Evolutionary conservation across 2,113 vertebrate genomes (phyloP), one percentile per base, ranked within the genome.

Genomic region (Dolichallabes microphthalmus): DNA sequence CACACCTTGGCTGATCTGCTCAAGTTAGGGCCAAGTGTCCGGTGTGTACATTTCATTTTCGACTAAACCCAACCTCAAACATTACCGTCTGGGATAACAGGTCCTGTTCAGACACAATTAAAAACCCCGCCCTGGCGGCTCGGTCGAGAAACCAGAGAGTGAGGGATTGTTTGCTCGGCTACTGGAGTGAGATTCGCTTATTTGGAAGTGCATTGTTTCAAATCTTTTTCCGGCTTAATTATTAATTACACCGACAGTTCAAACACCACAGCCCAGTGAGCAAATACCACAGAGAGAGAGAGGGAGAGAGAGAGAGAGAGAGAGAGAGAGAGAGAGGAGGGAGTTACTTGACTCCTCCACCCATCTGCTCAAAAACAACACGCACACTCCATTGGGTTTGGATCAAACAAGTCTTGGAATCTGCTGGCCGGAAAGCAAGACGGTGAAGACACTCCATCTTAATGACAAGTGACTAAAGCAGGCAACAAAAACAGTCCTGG

Each of bases 381-480:
- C 50, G 52, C 45, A 13, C 82, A 81, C 55, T 15, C 74, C 52
- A 80, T 22, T 52, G 25, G 20, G 64, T 68, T 69, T 55, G 15
- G 76, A 35, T 78, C 76, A 78, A 78, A 58, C 75, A 57, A 30
- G 76, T 22, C 76, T 22, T 10, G 11, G n/a, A 30, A 82, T 57
- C 79, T 77, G 45, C 73, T 30, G 71, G 60, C 68, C n/a, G n/a
- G 60, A 55, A 79, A 78, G 77, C 81, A 63, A 25, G n/a, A 69
- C 53, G 45, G 50, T 66, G 68, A 82, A 86, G 87, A 86, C 74
- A 80, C 83, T 77, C 69, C 80, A 89, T 92, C 91, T 90, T 90
- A 92, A 87, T 91, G 91, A 90, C 91, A 90, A 90, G 71, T 82
- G 82, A 84, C 88, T 90, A 89, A 85, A 86, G 82, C 63, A 89